Conservation (phyloP, 2,888 invertebrate species). For the Physocephala rufipes region DNA sequence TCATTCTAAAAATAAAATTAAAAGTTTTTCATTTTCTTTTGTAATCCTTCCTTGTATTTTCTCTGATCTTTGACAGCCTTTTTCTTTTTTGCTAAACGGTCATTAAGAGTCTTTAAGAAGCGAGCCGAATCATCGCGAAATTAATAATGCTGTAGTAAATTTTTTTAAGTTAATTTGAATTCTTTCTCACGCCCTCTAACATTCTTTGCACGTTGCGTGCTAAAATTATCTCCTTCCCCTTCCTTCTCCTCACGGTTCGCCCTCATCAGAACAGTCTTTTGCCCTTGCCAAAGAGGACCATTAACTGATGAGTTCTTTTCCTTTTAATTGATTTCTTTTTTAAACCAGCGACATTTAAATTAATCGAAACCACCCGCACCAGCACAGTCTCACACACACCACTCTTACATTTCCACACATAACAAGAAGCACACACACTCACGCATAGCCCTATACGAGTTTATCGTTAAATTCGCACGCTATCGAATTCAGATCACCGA, state of each 20-base stretch:
- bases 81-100: too few relatives aligned
- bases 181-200: constrained; percentile 26
- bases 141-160: background rate
- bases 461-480: constrained; percentile 13
- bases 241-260: too few relatives aligned
- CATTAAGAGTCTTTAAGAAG: background rate
- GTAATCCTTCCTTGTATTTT: too few relatives aligned
- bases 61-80: too few relatives aligned
- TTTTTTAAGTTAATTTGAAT: constrained; percentile 15
- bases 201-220: background rate
- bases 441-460: too few relatives aligned
- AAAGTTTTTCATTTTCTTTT: too few relatives aligned
- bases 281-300: background rate
- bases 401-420: too few relatives aligned
- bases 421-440: too few relatives aligned
- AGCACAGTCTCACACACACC: too few relatives aligned
- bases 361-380: constrained; percentile 14
- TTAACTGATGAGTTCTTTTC: constrained; percentile 14
- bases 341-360: constrained; percentile 23
- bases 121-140: too few relatives aligned
- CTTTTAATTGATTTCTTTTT: constrained; percentile 10
- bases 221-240: background rate
- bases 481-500: constrained; percentile 16
- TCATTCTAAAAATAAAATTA: too few relatives aligned
- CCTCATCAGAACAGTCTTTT: constrained; percentile 11